Base-by-base conservation (phyloP, 1,140 invertebrate species). In the Thrips palmi region DNA sequence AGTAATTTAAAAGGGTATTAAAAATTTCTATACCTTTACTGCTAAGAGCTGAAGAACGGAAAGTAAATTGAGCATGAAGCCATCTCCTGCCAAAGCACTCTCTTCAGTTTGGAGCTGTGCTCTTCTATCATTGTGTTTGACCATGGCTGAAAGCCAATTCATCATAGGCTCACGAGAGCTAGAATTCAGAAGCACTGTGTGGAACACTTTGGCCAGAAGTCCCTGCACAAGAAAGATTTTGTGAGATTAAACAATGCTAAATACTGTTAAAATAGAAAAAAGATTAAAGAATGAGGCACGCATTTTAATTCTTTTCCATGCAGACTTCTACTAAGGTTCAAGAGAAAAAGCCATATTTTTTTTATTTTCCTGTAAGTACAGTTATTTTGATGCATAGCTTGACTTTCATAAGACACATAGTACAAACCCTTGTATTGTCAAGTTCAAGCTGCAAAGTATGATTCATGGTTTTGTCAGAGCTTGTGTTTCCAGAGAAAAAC, bases 51-150 rank as follows among this genome's bases (percentile, higher is more conserved):
- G 89, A 33, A 97, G 56, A 10, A 94, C 79, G 29, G 80, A 80
- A 39, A 94, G 66, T 3, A 97, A 56, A 62, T 97, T 97, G 22
- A 97, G 57, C 77, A 94, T 89, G 52, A 91, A 92, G 1, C 91
- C 89, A 59, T 97, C 89, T 8, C 82, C 77, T 21, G 85, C 82
- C 0, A 92, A 64, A 0, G 75, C 60, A 44, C 77, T 67, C 49
- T 89, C 83, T 54, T 94, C 87, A 22, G 74, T 77, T 55, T 88
- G 78, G 46, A 96, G 68, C 57, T 93, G 89, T 4, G 86, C 71
- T 31, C 88, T 67, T 47, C 87, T 85, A 44, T 85, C 76, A 53
- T 97, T 97, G 42, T 69, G 58, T 24, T 70, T 67, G 4, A 96
- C 52, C 2, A 89, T 57, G 21, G 70, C 62, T 0, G 77, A 68